These are phyloP conservation scores for Meriones unguiculatus DNA, from an alignment of 2,113 vertebrate species.

Conservation along the genomic window DNA sequence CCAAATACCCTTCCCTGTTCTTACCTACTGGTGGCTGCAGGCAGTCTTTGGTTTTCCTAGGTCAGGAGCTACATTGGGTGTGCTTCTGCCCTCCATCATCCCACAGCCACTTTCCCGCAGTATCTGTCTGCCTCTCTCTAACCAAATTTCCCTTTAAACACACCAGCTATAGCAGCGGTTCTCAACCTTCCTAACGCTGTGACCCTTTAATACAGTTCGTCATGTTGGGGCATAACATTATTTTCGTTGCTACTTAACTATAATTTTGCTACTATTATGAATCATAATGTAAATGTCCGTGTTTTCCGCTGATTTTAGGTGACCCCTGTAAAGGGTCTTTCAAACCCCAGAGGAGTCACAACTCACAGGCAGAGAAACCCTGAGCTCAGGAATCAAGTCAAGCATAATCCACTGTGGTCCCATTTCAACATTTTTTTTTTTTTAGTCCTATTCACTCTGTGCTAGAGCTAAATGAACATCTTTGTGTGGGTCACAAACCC, in stretches of 20 bases:
- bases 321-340: neutral
- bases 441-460: neutral
- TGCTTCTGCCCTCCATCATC: neutral
- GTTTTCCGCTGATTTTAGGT: neutral
- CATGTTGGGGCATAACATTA: neutral
- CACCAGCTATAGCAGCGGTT: neutral
- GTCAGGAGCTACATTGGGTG: neutral
- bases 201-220: neutral
- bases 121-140: neutral
- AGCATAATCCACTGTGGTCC: neutral
- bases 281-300: neutral
- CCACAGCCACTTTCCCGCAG: neutral
- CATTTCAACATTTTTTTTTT: neutral
- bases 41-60: neutral
- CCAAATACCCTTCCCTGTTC: neutral
- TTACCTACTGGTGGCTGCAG: neutral
- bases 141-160: neutral
- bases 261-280: neutral
- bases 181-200: neutral
- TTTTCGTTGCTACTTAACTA: neutral
- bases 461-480: neutral
- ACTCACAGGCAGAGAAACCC: neutral
- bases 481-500: neutral
- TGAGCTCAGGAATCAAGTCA: neutral
- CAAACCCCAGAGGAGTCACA: neutral